Evolutionary conservation across 2,888 invertebrate genomes (phyloP).

Genomic region (Netelia virgata): DNA sequence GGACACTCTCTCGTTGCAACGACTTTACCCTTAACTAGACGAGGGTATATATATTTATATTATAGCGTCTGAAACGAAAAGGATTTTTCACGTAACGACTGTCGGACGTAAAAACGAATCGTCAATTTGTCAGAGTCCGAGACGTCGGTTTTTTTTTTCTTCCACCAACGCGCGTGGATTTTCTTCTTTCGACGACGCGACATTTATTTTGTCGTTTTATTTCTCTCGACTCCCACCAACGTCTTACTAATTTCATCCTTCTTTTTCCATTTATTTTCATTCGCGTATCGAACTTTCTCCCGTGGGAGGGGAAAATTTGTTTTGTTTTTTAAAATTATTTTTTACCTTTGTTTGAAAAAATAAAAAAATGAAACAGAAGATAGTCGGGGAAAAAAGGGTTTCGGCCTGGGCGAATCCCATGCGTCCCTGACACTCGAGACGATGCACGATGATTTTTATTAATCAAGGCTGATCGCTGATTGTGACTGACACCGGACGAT

Average conservation of each 20-base stretch:
- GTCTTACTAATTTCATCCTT: no score
- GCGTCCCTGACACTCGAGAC: no score
- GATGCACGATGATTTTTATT: no score
- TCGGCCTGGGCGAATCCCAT: no score
- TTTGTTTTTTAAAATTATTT: no score
- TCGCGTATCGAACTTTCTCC: no score
- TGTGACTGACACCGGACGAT: conserved; percentile 47
- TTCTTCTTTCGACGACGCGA: not conserved
- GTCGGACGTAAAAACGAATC: conserved; percentile 36
- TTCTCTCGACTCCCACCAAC: no score
- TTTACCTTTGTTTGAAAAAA: no score
- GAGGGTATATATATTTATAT: conserved; percentile 19
- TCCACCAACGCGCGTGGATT: not conserved
- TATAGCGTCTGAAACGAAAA: conserved; percentile 10
- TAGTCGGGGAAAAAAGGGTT: no score
- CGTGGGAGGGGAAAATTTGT: no score
- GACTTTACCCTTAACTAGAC: not conserved
- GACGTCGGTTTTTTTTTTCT: conserved; percentile 23
- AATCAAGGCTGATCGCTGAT: not conserved
- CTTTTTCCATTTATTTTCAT: no score
- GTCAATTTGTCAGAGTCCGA: conserved; percentile 32
- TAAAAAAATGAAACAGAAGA: no score
- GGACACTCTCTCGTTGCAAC: conserved; percentile 6
- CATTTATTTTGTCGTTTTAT: not conserved
- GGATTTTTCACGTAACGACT: conserved; percentile 46